Percentiles rank a stretch among this genome's conserved stretches.
phyloP scores from a whole-genome alignment of 2,888 invertebrate genomes.

The Aleiodes testaceus region DNA sequence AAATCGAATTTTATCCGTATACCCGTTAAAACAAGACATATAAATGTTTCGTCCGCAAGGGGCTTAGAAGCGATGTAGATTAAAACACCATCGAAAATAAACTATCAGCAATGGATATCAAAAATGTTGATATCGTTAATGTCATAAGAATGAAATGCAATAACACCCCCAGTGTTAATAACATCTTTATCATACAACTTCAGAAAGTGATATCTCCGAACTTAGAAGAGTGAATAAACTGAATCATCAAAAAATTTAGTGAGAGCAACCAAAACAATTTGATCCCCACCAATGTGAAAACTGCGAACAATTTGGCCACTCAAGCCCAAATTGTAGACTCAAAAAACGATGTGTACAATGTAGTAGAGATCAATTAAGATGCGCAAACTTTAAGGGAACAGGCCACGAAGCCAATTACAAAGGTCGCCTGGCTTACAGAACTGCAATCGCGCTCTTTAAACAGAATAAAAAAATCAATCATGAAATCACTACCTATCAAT shows the following conservation, averaged over 20 bases:
- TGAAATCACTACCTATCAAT: not conserved
- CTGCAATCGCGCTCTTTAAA: not conserved
- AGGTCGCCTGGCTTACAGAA: slow-evolving; percentile 40
- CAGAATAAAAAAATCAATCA: slow-evolving; percentile 12
- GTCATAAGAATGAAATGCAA: slow-evolving; percentile 14
- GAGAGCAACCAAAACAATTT: slow-evolving; percentile 34
- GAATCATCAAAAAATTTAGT: slow-evolving; percentile 28
- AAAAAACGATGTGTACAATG: slow-evolving; percentile 37
- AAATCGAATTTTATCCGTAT: slow-evolving; percentile 26
- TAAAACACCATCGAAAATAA: not conserved
- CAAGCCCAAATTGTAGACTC: slow-evolving; percentile 41
- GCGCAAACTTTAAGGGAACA: slow-evolving; percentile 33
- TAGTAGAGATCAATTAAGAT: slow-evolving; percentile 20
- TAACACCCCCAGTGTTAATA: no score
- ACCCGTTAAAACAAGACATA: slow-evolving; percentile 32
- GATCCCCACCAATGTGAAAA: slow-evolving; percentile 41
- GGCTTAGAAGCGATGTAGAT: slow-evolving; percentile 11
- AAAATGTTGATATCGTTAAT: slow-evolving; percentile 14
- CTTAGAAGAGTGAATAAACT: not conserved
- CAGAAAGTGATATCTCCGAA: not conserved
- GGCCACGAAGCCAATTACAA: slow-evolving; percentile 46
- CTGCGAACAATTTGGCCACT: slow-evolving; percentile 45
- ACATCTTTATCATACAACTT: slow-evolving; percentile 15
- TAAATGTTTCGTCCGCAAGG: slow-evolving; percentile 36
- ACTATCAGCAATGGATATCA: not conserved